These are phyloP conservation scores for Clistopyga incitator DNA, from an alignment of 2,888 invertebrate genomes.

Conservation along the genomic window DNA sequence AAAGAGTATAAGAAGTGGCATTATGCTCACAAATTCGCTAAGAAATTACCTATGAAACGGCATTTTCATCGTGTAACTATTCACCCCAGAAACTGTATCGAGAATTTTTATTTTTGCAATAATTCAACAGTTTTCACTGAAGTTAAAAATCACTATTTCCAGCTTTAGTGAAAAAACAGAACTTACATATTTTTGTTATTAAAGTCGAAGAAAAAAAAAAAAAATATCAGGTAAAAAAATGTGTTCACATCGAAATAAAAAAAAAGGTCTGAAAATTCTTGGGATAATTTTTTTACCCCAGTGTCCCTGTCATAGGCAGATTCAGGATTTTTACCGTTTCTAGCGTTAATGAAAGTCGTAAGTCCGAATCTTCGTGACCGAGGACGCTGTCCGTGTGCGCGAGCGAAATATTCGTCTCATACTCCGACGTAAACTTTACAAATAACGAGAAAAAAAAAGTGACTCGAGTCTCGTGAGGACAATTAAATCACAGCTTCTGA, in stretches of 20 bases:
- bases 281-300: too few species aligned
- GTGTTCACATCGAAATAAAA: too few species aligned
- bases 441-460: slow-evolving; percentile 10
- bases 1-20: slow-evolving; percentile 9
- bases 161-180: too few species aligned
- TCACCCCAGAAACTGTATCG: too few species aligned
- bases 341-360: neutral
- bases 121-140: too few species aligned
- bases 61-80: too few species aligned
- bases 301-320: too few species aligned
- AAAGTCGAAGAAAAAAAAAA: neutral
- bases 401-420: slow-evolving; percentile 20
- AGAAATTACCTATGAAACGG: neutral
- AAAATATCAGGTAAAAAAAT: too few species aligned
- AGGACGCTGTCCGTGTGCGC: neutral
- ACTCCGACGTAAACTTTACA: slow-evolving; percentile 24
- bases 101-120: too few species aligned
- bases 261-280: too few species aligned
- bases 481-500: slow-evolving; percentile 79
- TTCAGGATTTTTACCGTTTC: too few species aligned
- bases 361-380: neutral
- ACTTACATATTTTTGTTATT: neutral
- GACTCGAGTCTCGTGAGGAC: slow-evolving; percentile 10
- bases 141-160: too few species aligned
- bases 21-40: slow-evolving; percentile 6